These are phyloP conservation scores for Virgularia gustaviana DNA, from an alignment of 92 coral and sea anemone genomes.

Conservation along the genomic window DNA sequence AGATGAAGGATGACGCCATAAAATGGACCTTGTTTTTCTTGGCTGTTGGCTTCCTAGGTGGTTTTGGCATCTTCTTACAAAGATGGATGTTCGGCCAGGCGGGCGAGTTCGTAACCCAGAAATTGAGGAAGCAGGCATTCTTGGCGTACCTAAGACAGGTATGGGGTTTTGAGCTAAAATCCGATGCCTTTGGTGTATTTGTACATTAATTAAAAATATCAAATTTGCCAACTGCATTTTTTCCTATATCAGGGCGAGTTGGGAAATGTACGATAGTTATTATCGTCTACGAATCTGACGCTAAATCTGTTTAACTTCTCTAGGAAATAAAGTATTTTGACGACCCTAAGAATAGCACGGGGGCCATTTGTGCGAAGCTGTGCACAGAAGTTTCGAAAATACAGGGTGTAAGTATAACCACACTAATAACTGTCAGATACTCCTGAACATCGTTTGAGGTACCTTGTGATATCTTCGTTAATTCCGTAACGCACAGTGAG, in stretches of 20 bases:
- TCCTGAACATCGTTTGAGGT: not conserved
- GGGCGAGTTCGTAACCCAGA: slow-evolving; percentile 73
- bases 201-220: too few species aligned
- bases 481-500: too few species aligned
- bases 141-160: slow-evolving; percentile 74
- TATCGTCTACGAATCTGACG: not conserved
- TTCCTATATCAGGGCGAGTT: not conserved
- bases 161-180: too few species aligned
- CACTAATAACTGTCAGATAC: not conserved
- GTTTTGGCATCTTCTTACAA: slow-evolving; percentile 63
- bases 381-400: slow-evolving; percentile 82
- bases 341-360: slow-evolving; percentile 74
- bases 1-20: slow-evolving; percentile 60
- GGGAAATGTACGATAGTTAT: not conserved
- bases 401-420: slow-evolving; percentile 62
- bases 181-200: too few species aligned
- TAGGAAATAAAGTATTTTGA: slow-evolving; percentile 85
- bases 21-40: slow-evolving; percentile 74
- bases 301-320: too few species aligned
- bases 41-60: slow-evolving; percentile 59
- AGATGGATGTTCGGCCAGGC: slow-evolving; percentile 68
- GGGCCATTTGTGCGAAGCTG: slow-evolving; percentile 74
- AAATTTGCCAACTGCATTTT: not conserved
- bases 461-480: too few species aligned
- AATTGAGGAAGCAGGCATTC: slow-evolving; percentile 67